Conservation (phyloP, 1,140 invertebrate species). For the Drosophila pseudoananassae region DNA sequence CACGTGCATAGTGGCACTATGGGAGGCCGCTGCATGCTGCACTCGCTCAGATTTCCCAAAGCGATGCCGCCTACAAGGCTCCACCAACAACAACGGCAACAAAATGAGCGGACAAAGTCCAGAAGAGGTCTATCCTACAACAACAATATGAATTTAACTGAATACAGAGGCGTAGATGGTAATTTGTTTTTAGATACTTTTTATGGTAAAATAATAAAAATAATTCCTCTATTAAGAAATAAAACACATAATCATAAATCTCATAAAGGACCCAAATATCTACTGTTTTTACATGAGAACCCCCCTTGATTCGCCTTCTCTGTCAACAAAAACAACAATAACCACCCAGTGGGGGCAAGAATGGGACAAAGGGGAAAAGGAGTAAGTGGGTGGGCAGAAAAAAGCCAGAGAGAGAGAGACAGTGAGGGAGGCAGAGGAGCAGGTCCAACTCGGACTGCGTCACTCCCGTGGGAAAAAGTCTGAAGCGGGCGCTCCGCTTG, state of each 20-base stretch:
- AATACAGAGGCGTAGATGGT: background rate
- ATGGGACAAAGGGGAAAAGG: constrained; percentile 32
- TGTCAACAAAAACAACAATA: constrained; percentile 42
- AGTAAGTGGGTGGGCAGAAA: constrained; percentile 12
- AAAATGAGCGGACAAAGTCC: constrained; percentile 47
- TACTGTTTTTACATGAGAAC: background rate
- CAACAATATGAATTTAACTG: constrained; percentile 24
- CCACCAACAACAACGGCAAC: constrained; percentile 44
- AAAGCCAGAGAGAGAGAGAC: background rate
- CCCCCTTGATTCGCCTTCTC: constrained; percentile 9
- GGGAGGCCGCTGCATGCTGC: constrained; percentile 51
- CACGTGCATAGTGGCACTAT: constrained; percentile 36
- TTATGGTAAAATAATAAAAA: background rate
- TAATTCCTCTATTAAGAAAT: background rate
- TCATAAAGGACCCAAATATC: background rate
- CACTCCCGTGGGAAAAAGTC: constrained; percentile 32
- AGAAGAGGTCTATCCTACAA: constrained; percentile 33
- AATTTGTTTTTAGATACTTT: background rate
- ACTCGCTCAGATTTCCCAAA: constrained; percentile 78
- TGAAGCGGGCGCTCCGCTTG: constrained; percentile 43
- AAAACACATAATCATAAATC: background rate
- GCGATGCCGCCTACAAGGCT: constrained; percentile 57
- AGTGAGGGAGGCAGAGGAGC: background rate
- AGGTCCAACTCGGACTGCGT: constrained; percentile 50
- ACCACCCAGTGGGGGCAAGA: constrained; percentile 16